Evolutionary conservation across 2,797 vertebrate species (phyloP).

Genomic region (Buceros bicornis): DNA sequence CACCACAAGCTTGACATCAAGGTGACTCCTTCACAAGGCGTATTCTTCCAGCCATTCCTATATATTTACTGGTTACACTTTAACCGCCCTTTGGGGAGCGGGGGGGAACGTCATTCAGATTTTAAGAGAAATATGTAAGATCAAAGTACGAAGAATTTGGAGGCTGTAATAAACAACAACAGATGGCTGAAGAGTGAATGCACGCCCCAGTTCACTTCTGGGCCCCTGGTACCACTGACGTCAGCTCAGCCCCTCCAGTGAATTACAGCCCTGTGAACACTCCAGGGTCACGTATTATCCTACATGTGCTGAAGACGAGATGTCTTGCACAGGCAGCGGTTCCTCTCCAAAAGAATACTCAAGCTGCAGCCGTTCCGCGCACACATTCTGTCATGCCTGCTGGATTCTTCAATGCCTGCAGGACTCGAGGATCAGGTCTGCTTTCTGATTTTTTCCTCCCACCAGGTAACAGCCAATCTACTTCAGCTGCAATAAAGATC

Average conservation of each 20-base stretch:
- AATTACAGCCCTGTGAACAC: neutral
- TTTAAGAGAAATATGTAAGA: neutral
- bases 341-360: neutral
- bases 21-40: accelerated
- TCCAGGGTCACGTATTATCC: neutral
- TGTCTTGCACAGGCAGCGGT: neutral
- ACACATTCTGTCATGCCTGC: neutral
- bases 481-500: neutral
- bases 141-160: neutral
- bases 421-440: neutral
- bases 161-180: neutral
- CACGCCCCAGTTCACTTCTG: conserved; percentile 45
- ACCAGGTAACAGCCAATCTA: neutral
- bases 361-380: neutral
- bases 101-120: neutral
- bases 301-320: neutral
- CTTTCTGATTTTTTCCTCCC: neutral
- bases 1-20: neutral
- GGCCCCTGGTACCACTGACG: neutral
- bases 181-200: conserved; percentile 51
- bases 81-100: neutral
- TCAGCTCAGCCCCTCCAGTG: conserved; percentile 3
- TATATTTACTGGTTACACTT: neutral
- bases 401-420: neutral
- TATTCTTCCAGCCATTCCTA: neutral